Conservation (phyloP, 2,888 invertebrate species). For the Callosobruchus maculatus region DNA sequence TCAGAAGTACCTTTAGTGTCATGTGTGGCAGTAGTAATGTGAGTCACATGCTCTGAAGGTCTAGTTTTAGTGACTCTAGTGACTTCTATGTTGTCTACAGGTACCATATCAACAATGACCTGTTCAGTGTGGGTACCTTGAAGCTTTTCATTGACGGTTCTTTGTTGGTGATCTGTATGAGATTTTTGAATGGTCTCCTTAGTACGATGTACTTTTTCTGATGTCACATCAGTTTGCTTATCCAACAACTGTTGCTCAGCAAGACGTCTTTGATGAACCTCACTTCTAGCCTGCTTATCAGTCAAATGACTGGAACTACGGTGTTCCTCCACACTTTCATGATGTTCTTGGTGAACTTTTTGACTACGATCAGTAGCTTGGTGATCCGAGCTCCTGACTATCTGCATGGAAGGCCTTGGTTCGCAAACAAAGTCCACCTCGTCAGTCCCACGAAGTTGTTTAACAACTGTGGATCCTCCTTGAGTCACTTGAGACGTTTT, state of each 20-base stretch:
- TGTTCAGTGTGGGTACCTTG: background rate
- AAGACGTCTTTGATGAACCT: background rate
- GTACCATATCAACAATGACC: slow-evolving; percentile 5
- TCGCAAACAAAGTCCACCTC: background rate
- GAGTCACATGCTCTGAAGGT: slow-evolving; percentile 12
- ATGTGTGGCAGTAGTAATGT: slow-evolving; percentile 17
- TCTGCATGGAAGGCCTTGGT: background rate
- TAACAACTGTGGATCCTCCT: background rate
- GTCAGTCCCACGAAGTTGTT: background rate
- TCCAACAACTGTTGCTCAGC: background rate
- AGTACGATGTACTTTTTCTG: background rate
- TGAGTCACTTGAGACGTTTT: background rate
- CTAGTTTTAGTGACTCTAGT: slow-evolving; percentile 15
- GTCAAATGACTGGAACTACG: background rate
- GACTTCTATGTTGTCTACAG: slow-evolving; percentile 4
- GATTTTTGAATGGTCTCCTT: background rate
- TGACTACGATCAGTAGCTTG: background rate
- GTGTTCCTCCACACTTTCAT: slow-evolving; percentile 6
- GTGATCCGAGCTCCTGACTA: background rate
- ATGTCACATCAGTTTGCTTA: background rate
- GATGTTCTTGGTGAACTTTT: background rate
- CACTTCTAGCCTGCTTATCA: background rate
- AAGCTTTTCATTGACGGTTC: slow-evolving; percentile 1
- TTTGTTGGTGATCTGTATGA: background rate
- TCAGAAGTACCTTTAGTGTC: background rate